A percentile compares a stretch with the other conserved stretches of the same genome.
phyloP scores from a whole-genome alignment of 2,113 vertebrate genomes.

The Piprites chloris region DNA sequence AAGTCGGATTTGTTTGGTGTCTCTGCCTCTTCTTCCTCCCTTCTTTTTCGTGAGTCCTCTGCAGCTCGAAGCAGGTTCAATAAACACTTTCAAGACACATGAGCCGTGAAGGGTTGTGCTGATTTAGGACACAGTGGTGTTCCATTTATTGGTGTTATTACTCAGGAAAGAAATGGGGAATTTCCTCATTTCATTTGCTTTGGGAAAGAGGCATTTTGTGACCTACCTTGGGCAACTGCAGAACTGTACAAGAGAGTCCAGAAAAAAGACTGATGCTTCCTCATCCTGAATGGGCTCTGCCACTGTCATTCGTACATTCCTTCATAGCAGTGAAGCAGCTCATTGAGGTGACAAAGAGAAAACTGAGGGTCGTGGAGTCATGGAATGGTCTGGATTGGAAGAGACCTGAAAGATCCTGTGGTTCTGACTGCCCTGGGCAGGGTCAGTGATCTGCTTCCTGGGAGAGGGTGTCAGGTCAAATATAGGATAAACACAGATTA shows the following conservation, averaged over 20 bases:
- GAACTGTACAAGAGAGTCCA: neutral
- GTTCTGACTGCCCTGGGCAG: neutral
- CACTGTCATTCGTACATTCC: neutral
- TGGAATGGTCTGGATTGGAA: neutral
- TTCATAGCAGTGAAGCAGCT: neutral
- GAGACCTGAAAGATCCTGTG: neutral
- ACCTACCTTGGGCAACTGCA: neutral
- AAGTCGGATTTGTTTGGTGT: neutral
- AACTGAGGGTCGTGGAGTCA: neutral
- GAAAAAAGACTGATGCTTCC: neutral
- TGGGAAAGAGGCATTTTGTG: neutral
- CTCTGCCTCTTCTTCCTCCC: neutral
- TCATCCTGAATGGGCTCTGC: neutral
- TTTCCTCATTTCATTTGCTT: constrained; percentile 28
- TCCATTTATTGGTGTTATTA: constrained; percentile 32
- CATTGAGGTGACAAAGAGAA: neutral
- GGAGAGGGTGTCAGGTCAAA: neutral
- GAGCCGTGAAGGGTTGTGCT: constrained; percentile 35
- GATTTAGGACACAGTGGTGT: neutral
- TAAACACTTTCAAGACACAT: constrained; percentile 28
- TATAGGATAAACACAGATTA: neutral
- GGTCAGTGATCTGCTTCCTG: neutral
- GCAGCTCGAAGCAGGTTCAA: constrained; percentile 28
- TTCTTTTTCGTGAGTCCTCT: neutral
- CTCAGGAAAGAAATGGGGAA: constrained; percentile 35